phyloP scores from a whole-genome alignment of 2,113 vertebrate species.

The Zapornia atra region DNA sequence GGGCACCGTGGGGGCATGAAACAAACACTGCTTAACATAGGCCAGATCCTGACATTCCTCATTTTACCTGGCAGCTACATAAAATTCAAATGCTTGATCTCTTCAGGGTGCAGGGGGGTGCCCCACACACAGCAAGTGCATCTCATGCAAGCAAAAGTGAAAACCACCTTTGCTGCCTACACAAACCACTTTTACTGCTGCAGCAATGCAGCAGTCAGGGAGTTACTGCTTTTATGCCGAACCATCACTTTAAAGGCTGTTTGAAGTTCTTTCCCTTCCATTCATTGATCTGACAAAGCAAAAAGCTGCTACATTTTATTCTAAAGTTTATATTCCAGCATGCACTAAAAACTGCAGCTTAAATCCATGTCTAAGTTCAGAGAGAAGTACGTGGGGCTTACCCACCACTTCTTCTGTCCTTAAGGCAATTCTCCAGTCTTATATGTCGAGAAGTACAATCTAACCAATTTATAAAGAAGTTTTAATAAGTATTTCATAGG shows the following conservation, averaged over 20 bases:
- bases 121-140: not conserved
- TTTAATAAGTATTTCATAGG: not conserved
- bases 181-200: not conserved
- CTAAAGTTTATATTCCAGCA: not conserved
- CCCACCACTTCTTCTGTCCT: not conserved
- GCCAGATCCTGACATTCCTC: not conserved
- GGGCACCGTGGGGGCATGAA: fast-evolving
- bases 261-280: not conserved
- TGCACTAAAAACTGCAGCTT: not conserved
- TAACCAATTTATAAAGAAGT: not conserved
- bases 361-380: not conserved
- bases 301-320: not conserved
- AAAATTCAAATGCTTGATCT: not conserved
- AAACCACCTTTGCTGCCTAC: not conserved
- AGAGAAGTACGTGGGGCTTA: not conserved
- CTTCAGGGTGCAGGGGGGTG: not conserved
- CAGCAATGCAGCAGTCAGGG: not conserved
- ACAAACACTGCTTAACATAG: not conserved
- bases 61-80: not conserved
- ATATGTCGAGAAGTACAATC: not conserved
- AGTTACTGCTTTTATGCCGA: not conserved
- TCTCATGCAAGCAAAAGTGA: not conserved
- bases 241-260: not conserved
- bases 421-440: too few species aligned
- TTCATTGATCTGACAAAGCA: not conserved